Evolutionary conservation across 2,113 vertebrate species (phyloP).

Genomic region (Neodon shergylaensis): DNA sequence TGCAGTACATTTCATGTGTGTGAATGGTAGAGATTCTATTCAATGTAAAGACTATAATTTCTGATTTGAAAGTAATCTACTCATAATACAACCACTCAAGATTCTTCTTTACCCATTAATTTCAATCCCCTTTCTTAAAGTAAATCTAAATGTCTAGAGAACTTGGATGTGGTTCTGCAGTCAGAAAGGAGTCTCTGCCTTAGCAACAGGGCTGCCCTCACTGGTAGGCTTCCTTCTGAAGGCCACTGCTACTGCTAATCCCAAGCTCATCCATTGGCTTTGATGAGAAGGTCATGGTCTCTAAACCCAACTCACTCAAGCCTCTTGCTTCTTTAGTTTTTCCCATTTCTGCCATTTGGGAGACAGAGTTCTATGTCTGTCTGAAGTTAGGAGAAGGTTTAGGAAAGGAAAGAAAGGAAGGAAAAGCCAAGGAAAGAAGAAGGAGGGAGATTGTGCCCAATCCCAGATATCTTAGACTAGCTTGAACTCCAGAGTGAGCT

Average conservation of each 20-base stretch:
- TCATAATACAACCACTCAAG: neutral
- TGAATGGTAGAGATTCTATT: neutral
- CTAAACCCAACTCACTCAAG: neutral
- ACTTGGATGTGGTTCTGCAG: neutral
- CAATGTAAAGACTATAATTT: neutral
- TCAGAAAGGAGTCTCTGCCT: neutral
- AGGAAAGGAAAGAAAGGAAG: neutral
- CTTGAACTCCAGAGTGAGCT: neutral
- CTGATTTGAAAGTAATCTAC: neutral
- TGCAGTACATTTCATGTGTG: neutral
- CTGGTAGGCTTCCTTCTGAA: neutral
- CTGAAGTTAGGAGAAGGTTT: neutral
- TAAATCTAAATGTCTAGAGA: conserved; percentile 27
- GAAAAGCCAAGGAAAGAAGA: no score
- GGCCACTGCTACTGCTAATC: neutral
- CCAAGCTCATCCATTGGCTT: neutral
- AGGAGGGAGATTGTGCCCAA: no score
- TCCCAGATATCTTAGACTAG: neutral
- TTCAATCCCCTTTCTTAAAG: neutral
- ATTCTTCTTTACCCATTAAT: neutral
- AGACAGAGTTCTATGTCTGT: neutral
- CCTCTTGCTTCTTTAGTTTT: neutral
- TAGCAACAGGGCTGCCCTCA: neutral
- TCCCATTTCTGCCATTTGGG: neutral
- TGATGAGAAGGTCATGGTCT: no score